phyloP scores from a whole-genome alignment of 1,140 invertebrate genomes.

The Aphidius gifuensis region DNA sequence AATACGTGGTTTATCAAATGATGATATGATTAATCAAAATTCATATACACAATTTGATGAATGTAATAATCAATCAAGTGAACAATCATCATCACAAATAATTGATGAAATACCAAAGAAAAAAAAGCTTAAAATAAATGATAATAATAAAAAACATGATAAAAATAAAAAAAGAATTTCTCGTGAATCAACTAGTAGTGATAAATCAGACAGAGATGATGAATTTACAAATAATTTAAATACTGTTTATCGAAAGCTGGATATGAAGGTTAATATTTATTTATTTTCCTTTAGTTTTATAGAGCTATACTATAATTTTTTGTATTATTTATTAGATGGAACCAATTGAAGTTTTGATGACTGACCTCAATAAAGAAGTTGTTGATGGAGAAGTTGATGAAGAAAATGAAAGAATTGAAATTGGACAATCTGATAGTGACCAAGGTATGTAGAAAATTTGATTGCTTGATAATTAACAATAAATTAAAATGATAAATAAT shows the following conservation, averaged over 20 bases:
- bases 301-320: not conserved
- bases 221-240: constrained; percentile 34
- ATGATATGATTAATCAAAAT: constrained; percentile 46
- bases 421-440: constrained; percentile 36
- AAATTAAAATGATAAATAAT: constrained; percentile 8
- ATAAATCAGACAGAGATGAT: constrained; percentile 40
- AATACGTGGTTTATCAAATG: constrained; percentile 62
- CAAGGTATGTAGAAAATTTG: constrained; percentile 39
- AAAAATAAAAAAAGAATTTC: constrained; percentile 32
- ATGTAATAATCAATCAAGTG: constrained; percentile 29
- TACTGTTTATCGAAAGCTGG: constrained; percentile 41
- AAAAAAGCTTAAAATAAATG: constrained; percentile 43
- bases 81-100: constrained; percentile 23
- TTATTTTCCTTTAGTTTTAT: not conserved
- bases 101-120: constrained; percentile 39
- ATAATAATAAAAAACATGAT: constrained; percentile 39
- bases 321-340: constrained; percentile 37
- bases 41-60: constrained; percentile 44
- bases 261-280: constrained; percentile 45
- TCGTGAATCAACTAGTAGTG: constrained; percentile 38
- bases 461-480: constrained; percentile 8
- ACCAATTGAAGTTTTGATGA: constrained; percentile 40
- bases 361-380: constrained; percentile 35
- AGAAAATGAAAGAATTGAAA: constrained; percentile 27
- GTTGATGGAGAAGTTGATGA: not conserved